A percentile compares a stretch with the other conserved stretches of the same genome.
phyloP scores from a whole-genome alignment of 2,797 vertebrate genomes.

The Oophaga sylvatica region DNA sequence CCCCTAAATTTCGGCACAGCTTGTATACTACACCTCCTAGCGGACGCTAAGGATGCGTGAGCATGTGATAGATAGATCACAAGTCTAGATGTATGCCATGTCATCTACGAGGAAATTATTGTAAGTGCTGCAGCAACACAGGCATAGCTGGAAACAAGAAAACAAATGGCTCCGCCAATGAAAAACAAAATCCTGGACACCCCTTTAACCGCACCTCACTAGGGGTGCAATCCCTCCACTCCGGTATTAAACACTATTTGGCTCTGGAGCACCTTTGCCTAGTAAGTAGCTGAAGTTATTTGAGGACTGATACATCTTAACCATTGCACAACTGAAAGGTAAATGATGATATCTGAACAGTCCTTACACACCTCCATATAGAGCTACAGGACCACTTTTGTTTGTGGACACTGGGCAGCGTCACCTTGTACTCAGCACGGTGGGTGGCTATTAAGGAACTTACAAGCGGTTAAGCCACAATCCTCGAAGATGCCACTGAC shows the following conservation, averaged over 20 bases:
- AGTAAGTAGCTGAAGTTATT: constrained; percentile 10
- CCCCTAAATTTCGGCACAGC: too few relatives aligned
- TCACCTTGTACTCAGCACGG: neutral
- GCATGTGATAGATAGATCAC: too few relatives aligned
- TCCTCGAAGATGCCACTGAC: neutral
- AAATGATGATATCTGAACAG: neutral
- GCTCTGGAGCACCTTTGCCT: neutral
- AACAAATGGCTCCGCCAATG: too few relatives aligned
- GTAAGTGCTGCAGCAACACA: too few relatives aligned
- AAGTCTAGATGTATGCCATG: too few relatives aligned
- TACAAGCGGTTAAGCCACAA: neutral
- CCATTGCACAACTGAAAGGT: neutral
- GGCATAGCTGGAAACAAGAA: too few relatives aligned
- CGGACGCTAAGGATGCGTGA: too few relatives aligned
- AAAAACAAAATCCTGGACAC: too few relatives aligned
- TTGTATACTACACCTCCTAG: too few relatives aligned
- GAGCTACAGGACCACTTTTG: neutral
- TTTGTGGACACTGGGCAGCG: neutral
- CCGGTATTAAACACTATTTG: neutral
- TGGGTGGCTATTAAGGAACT: neutral
- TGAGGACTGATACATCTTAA: neutral
- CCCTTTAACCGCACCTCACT: neutral
- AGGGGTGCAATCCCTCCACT: neutral
- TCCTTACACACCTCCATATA: neutral
- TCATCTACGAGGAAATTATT: too few relatives aligned